These are phyloP conservation scores for Coecobrya sp. DNA, from an alignment of 2,888 invertebrate genomes.

Conservation along the genomic window DNA sequence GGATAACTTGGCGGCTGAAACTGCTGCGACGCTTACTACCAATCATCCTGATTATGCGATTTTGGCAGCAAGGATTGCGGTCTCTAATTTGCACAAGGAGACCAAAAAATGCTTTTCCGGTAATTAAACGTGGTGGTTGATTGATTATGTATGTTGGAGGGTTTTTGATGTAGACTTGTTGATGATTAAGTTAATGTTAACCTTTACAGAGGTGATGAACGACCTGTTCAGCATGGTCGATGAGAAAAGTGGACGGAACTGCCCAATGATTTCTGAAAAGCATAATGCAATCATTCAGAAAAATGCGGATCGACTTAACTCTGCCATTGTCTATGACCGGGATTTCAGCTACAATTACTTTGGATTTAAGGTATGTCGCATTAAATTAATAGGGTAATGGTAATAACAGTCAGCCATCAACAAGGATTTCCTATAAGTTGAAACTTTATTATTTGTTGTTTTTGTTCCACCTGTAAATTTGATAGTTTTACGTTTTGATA, in stretches of 20 bases:
- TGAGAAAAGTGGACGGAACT: conserved; percentile 91
- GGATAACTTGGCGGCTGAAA: conserved; percentile 99
- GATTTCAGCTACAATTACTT: conserved; percentile 99
- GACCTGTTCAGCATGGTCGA: conserved; percentile 94
- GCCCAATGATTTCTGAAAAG: conserved; percentile 95
- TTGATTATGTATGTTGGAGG: too few relatives aligned
- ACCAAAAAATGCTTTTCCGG: conserved; percentile 98
- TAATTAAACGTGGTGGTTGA: conserved; percentile 88
- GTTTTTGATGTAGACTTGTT: too few relatives aligned
- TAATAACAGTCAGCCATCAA: too few relatives aligned
- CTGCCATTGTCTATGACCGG: conserved; percentile 98
- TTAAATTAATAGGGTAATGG: neutral
- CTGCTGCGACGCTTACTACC: conserved; percentile 99
- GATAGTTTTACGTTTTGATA: neutral
- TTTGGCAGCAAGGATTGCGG: conserved; percentile 96
- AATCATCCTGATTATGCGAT: conserved; percentile 98
- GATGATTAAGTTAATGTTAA: too few relatives aligned
- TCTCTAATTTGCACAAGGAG: conserved; percentile 99
- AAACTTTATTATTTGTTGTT: too few relatives aligned
- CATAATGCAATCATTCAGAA: conserved; percentile 94
- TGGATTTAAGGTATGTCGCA: conserved; percentile 93
- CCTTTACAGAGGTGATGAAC: conserved; percentile 95
- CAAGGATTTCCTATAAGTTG: too few relatives aligned
- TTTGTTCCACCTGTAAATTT: neutral
- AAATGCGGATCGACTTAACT: conserved; percentile 96